Evolutionary conservation across 2,797 vertebrate genomes (phyloP).

Genomic region (Smutsia gigantea): DNA sequence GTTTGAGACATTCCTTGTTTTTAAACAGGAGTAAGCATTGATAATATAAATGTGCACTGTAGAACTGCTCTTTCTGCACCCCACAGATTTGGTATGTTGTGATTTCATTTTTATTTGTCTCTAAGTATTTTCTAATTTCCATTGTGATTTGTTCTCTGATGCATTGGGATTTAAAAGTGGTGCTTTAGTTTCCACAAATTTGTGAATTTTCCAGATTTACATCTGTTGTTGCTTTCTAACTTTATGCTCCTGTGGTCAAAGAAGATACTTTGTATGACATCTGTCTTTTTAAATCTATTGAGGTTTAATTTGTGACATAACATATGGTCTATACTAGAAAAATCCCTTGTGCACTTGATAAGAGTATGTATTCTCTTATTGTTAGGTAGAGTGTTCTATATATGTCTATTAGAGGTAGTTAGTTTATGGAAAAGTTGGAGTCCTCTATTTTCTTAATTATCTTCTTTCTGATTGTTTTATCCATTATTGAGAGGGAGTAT

Average conservation of each 20-base stretch:
- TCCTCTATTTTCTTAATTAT: no score
- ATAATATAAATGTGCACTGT: neutral
- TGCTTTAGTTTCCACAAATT: neutral
- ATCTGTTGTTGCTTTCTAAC: neutral
- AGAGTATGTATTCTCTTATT: no score
- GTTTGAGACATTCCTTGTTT: neutral
- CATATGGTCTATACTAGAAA: no score
- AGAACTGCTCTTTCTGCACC: neutral
- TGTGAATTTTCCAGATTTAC: neutral
- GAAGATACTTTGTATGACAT: neutral
- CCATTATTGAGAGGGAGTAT: no score
- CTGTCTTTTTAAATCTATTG: neutral
- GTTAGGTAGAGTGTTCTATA: no score
- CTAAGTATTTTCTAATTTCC: no score
- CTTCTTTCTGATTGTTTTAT: no score
- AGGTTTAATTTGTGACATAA: neutral
- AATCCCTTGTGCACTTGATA: no score
- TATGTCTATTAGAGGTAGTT: no score
- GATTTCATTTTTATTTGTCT: no score
- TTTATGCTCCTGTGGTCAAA: neutral
- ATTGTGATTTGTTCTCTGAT: neutral
- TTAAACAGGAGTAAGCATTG: neutral
- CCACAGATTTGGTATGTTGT: no score
- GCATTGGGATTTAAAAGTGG: neutral
- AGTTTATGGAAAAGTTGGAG: no score